Percentiles rank a stretch among this genome's conserved stretches.
phyloP scores from a whole-genome alignment of 2,113 vertebrate genomes.

The Merops nubicus region DNA sequence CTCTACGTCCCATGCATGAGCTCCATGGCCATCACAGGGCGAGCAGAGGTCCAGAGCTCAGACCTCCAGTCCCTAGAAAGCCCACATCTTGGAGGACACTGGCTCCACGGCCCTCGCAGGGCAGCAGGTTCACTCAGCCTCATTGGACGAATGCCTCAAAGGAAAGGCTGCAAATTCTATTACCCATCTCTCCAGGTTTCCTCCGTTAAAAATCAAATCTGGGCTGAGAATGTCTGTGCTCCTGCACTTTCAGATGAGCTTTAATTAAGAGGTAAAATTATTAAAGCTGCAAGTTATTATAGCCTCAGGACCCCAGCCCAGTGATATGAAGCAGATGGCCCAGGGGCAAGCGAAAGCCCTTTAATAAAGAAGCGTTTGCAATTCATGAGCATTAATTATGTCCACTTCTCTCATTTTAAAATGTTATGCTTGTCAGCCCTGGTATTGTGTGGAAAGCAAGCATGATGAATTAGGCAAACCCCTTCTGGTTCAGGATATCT shows the following conservation, averaged over 20 bases:
- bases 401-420: slow-evolving; percentile 81
- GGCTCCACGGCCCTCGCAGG: rapidly evolving
- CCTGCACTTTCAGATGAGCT: slow-evolving; percentile 53
- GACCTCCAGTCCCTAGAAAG: neutral
- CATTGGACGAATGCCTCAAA: neutral
- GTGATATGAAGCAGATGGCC: slow-evolving; percentile 93
- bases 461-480: slow-evolving; percentile 91
- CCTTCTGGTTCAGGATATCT: slow-evolving; percentile 86
- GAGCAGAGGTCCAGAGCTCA: neutral
- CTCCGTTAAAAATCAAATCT: slow-evolving; percentile 23
- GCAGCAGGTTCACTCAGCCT: neutral
- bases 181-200: slow-evolving; percentile 16
- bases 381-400: slow-evolving; percentile 94
- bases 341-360: slow-evolving; percentile 68
- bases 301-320: slow-evolving; percentile 75
- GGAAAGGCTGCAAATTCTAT: slow-evolving; percentile 25
- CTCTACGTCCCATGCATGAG: rapidly evolving
- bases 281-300: slow-evolving; percentile 89
- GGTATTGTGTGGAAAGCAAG: slow-evolving; percentile 76
- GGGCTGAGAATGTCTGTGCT: slow-evolving; percentile 25
- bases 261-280: slow-evolving; percentile 86
- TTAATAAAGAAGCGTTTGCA: slow-evolving; percentile 89
- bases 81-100: rapidly evolving
- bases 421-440: slow-evolving; percentile 82
- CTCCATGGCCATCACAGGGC: rapidly evolving